A percentile compares a stretch with the other conserved stretches of the same genome.
Conservation (phyloP, 2,797 vertebrate genomes). For the Brachyalestes nurse region DNA sequence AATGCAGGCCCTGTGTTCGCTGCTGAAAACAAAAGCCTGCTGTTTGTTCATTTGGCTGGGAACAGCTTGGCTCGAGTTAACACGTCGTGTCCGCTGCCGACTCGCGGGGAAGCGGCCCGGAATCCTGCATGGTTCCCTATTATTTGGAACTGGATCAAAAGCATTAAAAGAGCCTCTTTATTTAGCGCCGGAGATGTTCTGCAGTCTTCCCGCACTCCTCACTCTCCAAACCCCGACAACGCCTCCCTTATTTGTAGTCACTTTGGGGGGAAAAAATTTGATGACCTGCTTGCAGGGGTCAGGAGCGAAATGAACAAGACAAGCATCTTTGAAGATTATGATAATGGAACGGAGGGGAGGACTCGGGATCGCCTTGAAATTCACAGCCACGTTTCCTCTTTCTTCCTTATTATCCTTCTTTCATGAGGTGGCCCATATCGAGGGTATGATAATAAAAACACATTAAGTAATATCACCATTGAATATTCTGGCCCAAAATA, state of each 20-base stretch:
- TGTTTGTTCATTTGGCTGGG: background rate
- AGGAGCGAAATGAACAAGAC: conserved; percentile 83
- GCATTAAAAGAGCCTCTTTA: conserved; percentile 74
- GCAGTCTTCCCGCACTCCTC: conserved; percentile 68
- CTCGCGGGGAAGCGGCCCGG: background rate
- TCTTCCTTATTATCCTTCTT: conserved; percentile 74
- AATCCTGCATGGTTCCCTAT: conserved; percentile 14
- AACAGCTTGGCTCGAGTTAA: background rate
- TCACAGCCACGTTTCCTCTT: conserved; percentile 73
- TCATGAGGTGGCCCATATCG: conserved; percentile 74
- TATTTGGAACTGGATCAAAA: conserved; percentile 69
- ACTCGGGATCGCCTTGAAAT: conserved; percentile 80
- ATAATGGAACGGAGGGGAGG: conserved; percentile 75
- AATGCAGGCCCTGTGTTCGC: background rate
- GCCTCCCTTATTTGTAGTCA: conserved; percentile 81
- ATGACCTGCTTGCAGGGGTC: conserved; percentile 79
- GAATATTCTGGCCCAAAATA: conserved; percentile 59
- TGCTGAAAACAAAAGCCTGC: background rate
- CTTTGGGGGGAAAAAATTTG: conserved; percentile 74
- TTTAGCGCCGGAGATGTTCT: conserved; percentile 71
- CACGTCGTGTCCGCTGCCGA: background rate
- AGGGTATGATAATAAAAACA: conserved; percentile 77
- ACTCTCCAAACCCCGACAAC: conserved; percentile 74
- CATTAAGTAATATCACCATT: conserved; percentile 66
- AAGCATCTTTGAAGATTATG: conserved; percentile 86